Evolutionary conservation across 2,797 vertebrate genomes (phyloP).

Genomic region (Aulostomus chinensis): DNA sequence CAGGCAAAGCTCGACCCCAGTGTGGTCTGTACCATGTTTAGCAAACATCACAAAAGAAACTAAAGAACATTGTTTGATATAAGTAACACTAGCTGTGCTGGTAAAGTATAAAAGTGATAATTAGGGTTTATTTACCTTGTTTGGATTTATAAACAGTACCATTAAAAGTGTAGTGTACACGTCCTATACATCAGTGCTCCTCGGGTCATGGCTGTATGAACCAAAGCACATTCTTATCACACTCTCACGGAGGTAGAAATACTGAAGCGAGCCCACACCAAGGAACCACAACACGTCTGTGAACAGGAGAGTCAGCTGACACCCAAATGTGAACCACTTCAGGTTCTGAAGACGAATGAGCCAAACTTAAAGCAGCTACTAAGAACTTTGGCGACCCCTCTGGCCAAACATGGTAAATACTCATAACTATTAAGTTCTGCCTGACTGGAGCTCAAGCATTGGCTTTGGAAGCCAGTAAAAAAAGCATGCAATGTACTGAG

Average conservation of each 20-base stretch:
- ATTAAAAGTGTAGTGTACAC: conserved; percentile 75
- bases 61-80: no score
- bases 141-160: conserved; percentile 76
- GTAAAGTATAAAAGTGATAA: conserved; percentile 57
- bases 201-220: conserved; percentile 69
- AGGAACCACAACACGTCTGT: conserved; percentile 32
- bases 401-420: no score
- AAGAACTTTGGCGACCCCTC: no score
- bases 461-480: no score
- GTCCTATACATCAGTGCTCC: conserved; percentile 78
- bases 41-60: conserved; percentile 34
- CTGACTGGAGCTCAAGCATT: no score
- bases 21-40: conserved; percentile 66
- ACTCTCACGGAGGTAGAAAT: conserved; percentile 75
- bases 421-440: no score
- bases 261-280: conserved; percentile 65
- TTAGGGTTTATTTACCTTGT: conserved; percentile 55
- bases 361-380: no score
- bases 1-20: conserved; percentile 51
- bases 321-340: no score
- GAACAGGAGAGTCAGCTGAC: conserved; percentile 35
- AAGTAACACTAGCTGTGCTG: conserved; percentile 52
- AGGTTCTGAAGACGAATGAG: no score
- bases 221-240: conserved; percentile 72
- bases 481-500: no score